Evolutionary conservation across 2,888 invertebrate genomes (phyloP), one percentile per base, ranked within the genome.

Genomic region (Limnephilus auricula): DNA sequence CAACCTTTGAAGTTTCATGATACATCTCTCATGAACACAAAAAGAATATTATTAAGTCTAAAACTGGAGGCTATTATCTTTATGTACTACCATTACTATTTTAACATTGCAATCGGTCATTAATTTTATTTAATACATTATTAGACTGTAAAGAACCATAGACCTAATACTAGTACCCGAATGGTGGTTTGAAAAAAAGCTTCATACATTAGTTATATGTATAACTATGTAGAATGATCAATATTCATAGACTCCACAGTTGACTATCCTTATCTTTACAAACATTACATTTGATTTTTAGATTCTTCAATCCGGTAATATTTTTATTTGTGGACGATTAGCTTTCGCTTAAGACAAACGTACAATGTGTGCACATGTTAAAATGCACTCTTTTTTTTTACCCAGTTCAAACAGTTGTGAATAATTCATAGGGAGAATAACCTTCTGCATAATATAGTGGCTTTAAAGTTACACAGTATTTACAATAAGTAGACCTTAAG

Each of bases 121-220:
- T 37, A 84, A 1, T 84, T n/a, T 84, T 84, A 32, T 84, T 84
- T 84, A 40, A 25, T 84, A 40, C 10, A 3, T 31, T 83, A 34
- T 40, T 40, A 40, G 84, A 84, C n/a, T 34, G 25, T 84, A 40
- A 37, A 84, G 40, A 84, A 37, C 13, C 84, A 40, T 84, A 84
- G 84, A 84, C 84, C 32, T 15, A 40, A 40, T 84, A n/a, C 50
- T 18, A 50, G 25, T n/a, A 65, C 9, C n/a, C n/a, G 65, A 65
- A 65, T 65, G 65, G 25, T n/a, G 65, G 25, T 9, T n/a, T 65
- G 25, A 65, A 65, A 25, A 25, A 65, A 65, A 65, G 65, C 25
- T 65, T 65, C 65, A 25, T 6, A 65, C 50, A 50, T 50, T 15
- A n/a, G n/a, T n/a, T n/a, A n/a, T n/a, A n/a, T n/a, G n/a, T 65